Conservation (phyloP, 2,888 invertebrate species). For the Ennomos fuscantarius region DNA sequence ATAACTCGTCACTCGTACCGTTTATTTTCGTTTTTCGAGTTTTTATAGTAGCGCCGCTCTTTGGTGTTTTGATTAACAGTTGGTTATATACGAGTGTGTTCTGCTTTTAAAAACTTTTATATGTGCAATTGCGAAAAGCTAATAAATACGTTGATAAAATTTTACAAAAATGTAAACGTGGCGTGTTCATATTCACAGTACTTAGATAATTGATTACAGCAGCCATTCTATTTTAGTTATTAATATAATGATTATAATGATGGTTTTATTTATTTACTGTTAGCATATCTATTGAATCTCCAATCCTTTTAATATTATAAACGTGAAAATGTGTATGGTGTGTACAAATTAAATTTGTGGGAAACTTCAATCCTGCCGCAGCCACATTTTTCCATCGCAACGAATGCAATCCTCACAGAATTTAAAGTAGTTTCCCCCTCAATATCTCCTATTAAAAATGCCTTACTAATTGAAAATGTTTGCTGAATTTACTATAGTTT, state of each 20-base stretch:
- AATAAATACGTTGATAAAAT: no score
- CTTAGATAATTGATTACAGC: no score
- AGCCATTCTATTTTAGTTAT: no score
- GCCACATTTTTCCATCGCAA: no score
- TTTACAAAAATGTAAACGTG: conserved; percentile 2
- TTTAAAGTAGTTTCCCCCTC: conserved; percentile 14
- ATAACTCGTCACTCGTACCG: conserved; percentile 23
- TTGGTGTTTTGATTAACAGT: conserved; percentile 17
- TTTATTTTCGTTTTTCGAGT: conserved; percentile 23
- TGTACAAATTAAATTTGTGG: no score
- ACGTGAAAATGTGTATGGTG: no score
- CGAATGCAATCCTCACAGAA: conserved; percentile 1
- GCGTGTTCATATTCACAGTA: conserved; percentile 3
- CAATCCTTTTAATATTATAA: no score
- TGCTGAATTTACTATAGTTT: conserved; percentile 29
- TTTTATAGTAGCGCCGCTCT: conserved; percentile 18
- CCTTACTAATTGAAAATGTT: conserved; percentile 27
- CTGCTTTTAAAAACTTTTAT: no score
- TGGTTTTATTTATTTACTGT: not conserved
- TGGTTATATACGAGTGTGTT: not conserved
- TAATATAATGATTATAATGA: not conserved
- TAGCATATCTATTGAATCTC: no score
- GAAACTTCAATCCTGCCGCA: no score
- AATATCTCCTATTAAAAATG: conserved; percentile 27
- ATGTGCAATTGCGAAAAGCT: no score